Evolutionary conservation across 2,113 vertebrate genomes (phyloP).

Genomic region (Notarius lentiginosus): DNA sequence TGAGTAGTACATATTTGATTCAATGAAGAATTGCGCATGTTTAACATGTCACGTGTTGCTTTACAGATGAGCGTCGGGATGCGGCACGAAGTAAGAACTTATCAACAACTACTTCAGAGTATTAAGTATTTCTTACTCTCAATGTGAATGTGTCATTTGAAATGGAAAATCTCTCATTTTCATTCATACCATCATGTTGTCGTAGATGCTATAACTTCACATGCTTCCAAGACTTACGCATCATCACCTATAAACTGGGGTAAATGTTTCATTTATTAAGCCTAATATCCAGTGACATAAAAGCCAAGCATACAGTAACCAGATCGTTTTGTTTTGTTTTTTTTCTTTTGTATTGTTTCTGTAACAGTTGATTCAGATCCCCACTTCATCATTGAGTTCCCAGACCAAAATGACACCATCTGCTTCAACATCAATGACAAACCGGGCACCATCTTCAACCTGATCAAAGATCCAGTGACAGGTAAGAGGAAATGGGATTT

Average conservation of each 20-base stretch:
- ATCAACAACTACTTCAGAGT: not conserved
- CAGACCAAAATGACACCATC: conserved; percentile 79
- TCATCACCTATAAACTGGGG: conserved; percentile 25
- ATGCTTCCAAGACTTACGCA: not conserved
- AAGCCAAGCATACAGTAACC: not conserved
- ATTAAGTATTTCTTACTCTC: not conserved
- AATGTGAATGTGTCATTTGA: not conserved
- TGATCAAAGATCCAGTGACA: conserved; percentile 82
- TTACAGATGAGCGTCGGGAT: conserved; percentile 43
- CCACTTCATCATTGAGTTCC: conserved; percentile 88
- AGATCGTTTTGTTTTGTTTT: not conserved
- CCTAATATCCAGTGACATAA: not conserved
- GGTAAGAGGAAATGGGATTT: conserved; percentile 66
- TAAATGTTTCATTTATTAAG: conserved; percentile 18
- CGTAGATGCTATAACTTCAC: not conserved
- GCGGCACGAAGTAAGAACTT: not conserved
- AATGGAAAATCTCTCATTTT: not conserved
- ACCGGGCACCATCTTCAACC: conserved; percentile 83
- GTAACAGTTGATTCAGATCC: conserved; percentile 91
- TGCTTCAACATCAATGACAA: conserved; percentile 91
- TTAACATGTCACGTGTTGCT: conserved; percentile 16
- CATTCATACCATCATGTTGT: not conserved
- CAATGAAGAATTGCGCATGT: not conserved
- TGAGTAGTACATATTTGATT: not conserved
- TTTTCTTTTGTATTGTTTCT: not conserved